Evolutionary conservation across 2,113 vertebrate genomes (phyloP), one percentile per base, ranked within the genome.

Genomic region (Cariama cristata): DNA sequence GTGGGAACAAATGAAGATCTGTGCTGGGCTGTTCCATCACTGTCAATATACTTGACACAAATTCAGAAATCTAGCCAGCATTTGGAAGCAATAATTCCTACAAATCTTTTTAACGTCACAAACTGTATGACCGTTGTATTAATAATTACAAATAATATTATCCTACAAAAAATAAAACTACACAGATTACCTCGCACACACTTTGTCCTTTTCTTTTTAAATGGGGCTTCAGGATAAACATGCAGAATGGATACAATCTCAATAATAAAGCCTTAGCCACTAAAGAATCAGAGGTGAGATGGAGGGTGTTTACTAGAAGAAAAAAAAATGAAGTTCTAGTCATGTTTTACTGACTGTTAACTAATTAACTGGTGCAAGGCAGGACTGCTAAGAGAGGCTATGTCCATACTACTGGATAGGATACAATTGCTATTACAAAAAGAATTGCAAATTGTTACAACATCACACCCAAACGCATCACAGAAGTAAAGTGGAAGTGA

Each of bases 111-210:
- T 91, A 77, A 90, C 11, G 4, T 80, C 96, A 97, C 52, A 93
- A 82, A 44, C 71, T 44, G 30, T 90, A 83, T 77, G 91, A 89
- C 90, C 97, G 89, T 93, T 96, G 71, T 86, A 85, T 95, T 94
- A 94, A 97, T 96, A 95, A 97, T 96, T 93, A 96, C 68, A 83
- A 96, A 93, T 75, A 90, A 79, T 85, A 93, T 86, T 79, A 94
- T 38, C 74, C 71, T 35, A 90, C 66, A 79, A 63, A 69, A 95
- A 82, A 63, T 19, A 58, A 16, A 53, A 44, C 9, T 22, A 53
- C 4, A 63, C 59, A 90, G 33, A 21, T 90, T 86, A 56, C 21
- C 26, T 97, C 59, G 3, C 35, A 47, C 14, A 38, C 14, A 50
- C 79, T 59, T 94, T 96, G 74, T 95, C 50, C 26, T 81, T 93